Conservation (phyloP, 2,888 invertebrate genomes). For the Synanthedon tipuliformis region DNA sequence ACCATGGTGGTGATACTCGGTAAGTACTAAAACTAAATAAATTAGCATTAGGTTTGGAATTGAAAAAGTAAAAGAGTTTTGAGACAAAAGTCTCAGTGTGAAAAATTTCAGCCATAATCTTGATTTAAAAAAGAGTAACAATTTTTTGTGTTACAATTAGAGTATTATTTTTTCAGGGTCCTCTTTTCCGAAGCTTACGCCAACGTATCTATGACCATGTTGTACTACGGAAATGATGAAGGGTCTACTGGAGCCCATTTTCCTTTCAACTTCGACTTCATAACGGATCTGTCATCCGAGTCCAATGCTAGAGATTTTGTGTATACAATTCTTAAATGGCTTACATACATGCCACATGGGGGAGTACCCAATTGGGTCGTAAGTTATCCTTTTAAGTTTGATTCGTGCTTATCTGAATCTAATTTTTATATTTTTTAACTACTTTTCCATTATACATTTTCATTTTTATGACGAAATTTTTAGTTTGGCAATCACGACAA, state of each 20-base stretch:
- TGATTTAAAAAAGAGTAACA: no score
- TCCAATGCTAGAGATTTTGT: conserved; percentile 29
- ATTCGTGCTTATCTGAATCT: neutral
- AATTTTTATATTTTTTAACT: neutral
- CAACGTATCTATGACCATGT: conserved; percentile 35
- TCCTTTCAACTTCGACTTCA: conserved; percentile 66
- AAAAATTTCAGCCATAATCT: no score
- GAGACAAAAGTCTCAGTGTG: no score
- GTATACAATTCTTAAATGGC: conserved; percentile 46
- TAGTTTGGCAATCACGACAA: conserved; percentile 72
- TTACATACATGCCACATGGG: conserved; percentile 48
- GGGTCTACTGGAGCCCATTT: conserved; percentile 44
- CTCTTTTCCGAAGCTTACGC: conserved; percentile 64
- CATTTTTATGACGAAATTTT: neutral
- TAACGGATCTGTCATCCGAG: conserved; percentile 27
- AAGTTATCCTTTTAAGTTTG: conserved; percentile 13
- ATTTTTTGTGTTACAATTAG: no score
- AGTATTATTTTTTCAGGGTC: conserved; percentile 20
- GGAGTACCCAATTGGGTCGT: conserved; percentile 68
- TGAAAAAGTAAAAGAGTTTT: no score
- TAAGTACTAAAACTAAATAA: conserved; percentile 5
- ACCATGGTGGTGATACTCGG: conserved; percentile 22
- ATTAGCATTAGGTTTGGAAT: no score
- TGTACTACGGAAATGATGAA: conserved; percentile 48
- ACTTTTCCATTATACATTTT: neutral